Conservation (phyloP, 2,113 vertebrate genomes). For the Chionis minor region DNA sequence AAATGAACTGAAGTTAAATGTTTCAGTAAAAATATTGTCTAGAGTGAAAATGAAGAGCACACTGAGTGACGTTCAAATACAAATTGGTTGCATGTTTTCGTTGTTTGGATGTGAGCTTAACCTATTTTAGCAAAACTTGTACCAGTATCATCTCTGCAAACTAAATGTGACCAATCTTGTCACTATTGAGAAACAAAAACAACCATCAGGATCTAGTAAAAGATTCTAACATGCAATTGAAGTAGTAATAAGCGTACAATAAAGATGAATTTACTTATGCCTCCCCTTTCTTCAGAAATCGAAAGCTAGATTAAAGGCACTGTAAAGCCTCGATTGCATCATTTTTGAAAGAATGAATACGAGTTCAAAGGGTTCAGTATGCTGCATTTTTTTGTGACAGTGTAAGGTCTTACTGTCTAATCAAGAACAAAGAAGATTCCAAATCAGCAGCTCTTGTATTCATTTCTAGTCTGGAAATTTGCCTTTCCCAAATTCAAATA, state of each 20-base stretch:
- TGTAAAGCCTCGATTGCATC: fast-evolving
- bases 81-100: not conserved
- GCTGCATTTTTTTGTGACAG: not conserved
- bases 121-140: not conserved
- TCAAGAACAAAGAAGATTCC: not conserved
- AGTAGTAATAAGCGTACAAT: not conserved
- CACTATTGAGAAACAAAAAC: not conserved
- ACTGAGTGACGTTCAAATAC: not conserved
- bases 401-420: not conserved
- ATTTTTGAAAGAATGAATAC: not conserved
- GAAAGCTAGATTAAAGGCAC: not conserved
- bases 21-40: not conserved
- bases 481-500: not conserved
- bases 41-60: not conserved
- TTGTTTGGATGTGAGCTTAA: not conserved
- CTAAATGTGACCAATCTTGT: not conserved
- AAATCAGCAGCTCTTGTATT: not conserved
- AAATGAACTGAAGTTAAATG: not conserved
- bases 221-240: not conserved
- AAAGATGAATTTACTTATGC: not conserved
- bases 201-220: not conserved
- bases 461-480: not conserved
- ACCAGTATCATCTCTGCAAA: not conserved
- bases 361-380: not conserved
- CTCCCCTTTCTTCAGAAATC: not conserved